phyloP scores from a whole-genome alignment of 2,888 invertebrate genomes.

The Abrostola tripartita region DNA sequence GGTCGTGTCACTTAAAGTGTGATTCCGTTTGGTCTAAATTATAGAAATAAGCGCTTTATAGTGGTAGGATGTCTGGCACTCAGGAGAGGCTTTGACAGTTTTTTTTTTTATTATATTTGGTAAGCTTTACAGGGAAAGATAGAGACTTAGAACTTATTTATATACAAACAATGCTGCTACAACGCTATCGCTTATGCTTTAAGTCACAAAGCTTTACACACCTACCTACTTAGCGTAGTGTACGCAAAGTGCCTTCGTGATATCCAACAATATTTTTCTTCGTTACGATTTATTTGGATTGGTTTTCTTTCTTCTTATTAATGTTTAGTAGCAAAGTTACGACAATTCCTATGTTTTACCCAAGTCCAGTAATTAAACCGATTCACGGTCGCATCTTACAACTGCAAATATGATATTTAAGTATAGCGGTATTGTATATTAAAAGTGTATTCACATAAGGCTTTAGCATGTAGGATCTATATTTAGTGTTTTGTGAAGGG shows the following conservation, averaged over 20 bases:
- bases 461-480: slow-evolving; percentile 24
- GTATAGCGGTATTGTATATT: neutral
- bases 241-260: slow-evolving; percentile 45
- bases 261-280: slow-evolving; percentile 40
- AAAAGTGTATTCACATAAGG: neutral
- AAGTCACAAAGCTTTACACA: slow-evolving; percentile 1
- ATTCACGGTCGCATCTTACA: neutral
- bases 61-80: no score
- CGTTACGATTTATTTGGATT: slow-evolving; percentile 5
- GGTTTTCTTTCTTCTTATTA: slow-evolving; percentile 19
- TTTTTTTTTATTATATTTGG: neutral
- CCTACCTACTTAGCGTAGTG: slow-evolving; percentile 7
- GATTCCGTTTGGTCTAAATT: slow-evolving; percentile 37
- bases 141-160: slow-evolving; percentile 22
- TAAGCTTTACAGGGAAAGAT: neutral
- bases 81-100: neutral
- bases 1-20: slow-evolving; percentile 56
- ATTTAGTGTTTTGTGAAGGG: slow-evolving; percentile 44
- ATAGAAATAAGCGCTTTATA: slow-evolving; percentile 13
- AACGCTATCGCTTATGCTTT: slow-evolving; percentile 23
- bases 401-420: neutral
- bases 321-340: neutral
- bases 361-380: neutral
- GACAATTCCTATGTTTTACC: neutral
- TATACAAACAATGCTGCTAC: slow-evolving; percentile 13